phyloP scores from a whole-genome alignment of 1,140 invertebrate genomes.

The Agraylea sexmaculata region DNA sequence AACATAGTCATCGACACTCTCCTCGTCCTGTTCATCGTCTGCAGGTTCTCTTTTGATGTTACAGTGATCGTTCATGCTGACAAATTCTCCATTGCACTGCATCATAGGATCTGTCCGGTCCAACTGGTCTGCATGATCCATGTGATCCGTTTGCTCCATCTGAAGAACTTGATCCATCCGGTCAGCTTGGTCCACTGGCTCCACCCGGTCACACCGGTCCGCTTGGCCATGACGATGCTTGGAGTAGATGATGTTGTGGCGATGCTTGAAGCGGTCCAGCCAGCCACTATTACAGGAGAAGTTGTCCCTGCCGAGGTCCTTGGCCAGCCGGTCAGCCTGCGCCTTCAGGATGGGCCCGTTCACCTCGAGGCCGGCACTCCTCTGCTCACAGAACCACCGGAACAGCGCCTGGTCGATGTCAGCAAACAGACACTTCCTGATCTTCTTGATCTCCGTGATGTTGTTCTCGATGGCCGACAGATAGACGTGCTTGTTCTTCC shows the following conservation, averaged over 20 bases:
- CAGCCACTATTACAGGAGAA: constrained; percentile 14
- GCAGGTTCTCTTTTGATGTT: too few species aligned
- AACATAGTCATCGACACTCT: too few species aligned
- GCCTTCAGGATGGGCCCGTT: constrained; percentile 10
- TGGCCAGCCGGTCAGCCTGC: constrained; percentile 12
- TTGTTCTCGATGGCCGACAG: constrained; percentile 10
- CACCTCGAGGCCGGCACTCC: constrained; percentile 6
- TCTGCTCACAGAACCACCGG: constrained; percentile 11
- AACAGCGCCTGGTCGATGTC: constrained; percentile 13
- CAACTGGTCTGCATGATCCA: too few species aligned
- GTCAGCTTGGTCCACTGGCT: too few species aligned
- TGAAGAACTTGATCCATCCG: too few species aligned
- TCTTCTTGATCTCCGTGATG: constrained; percentile 11
- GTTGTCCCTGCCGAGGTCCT: constrained; percentile 6
- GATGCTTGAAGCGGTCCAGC: constrained; percentile 12
- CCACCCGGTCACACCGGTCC: too few species aligned
- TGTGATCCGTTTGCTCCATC: too few species aligned
- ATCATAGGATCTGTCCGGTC: too few species aligned
- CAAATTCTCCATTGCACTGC: too few species aligned
- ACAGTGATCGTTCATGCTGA: too few species aligned
- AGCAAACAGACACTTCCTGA: constrained; percentile 9
- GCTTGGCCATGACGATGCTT: too few species aligned
- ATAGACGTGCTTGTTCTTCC: constrained; percentile 11
- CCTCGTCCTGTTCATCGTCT: too few species aligned
- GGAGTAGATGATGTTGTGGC: constrained; percentile 12